Percentiles rank a stretch among this genome's conserved stretches.
These are phyloP conservation scores for Hemistola chrysoprasaria DNA, from an alignment of 2,888 invertebrate genomes.

Conservation along the genomic window DNA sequence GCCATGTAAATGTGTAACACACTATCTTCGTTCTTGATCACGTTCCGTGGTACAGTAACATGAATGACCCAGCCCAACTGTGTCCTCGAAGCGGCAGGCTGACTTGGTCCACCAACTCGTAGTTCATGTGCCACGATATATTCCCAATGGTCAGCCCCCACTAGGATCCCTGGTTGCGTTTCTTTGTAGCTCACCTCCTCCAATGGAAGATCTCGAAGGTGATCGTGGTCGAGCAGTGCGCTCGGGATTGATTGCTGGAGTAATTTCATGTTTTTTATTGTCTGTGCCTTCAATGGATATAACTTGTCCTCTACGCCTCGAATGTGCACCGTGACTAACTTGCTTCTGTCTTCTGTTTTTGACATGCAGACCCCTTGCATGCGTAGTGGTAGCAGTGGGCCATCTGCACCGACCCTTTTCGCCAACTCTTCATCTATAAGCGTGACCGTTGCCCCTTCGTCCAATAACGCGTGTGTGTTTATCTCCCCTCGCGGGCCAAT, in stretches of 20 bases:
- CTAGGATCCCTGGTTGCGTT: background rate
- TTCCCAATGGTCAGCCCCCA: no score
- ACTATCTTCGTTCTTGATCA: background rate
- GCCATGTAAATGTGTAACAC: slow-evolving; percentile 1
- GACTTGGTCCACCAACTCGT: background rate
- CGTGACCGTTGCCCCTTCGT: no score
- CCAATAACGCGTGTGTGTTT: background rate
- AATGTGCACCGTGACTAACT: no score
- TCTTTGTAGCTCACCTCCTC: no score
- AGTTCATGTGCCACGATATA: no score
- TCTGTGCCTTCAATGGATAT: background rate
- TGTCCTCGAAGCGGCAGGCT: slow-evolving; percentile 1
- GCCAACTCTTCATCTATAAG: background rate
- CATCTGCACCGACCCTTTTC: background rate
- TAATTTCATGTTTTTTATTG: background rate
- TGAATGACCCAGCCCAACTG: slow-evolving; percentile 1
- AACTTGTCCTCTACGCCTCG: no score
- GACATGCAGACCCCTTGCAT: background rate
- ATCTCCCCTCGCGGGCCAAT: background rate
- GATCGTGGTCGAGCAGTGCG: background rate
- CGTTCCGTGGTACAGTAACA: background rate
- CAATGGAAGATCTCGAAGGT: background rate
- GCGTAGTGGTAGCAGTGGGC: background rate
- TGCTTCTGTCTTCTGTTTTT: background rate
- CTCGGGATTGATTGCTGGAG: background rate